phyloP scores from a whole-genome alignment of 1,140 invertebrate species.

The Maconellicoccus hirsutus region DNA sequence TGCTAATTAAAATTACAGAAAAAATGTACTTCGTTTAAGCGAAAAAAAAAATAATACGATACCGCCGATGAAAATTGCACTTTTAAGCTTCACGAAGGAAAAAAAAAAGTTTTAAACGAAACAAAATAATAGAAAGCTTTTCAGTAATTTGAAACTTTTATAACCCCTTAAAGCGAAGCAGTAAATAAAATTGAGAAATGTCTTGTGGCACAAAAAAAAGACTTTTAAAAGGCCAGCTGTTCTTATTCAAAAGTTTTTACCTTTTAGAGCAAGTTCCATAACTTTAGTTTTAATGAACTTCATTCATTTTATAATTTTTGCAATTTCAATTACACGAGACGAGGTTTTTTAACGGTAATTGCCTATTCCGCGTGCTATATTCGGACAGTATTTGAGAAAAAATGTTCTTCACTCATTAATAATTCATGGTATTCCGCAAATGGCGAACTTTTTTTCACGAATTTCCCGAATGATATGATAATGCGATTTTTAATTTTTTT shows the following conservation, averaged over 20 bases:
- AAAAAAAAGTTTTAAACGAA: constrained; percentile 10
- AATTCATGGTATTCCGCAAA: not conserved
- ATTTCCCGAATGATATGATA: constrained; percentile 7
- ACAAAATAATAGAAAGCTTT: constrained; percentile 9
- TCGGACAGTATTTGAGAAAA: not conserved
- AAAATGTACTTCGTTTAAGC: constrained; percentile 4
- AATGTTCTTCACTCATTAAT: constrained; percentile 5
- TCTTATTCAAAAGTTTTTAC: constrained; percentile 9
- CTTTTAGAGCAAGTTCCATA: constrained; percentile 3
- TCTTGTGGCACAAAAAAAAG: constrained; percentile 1
- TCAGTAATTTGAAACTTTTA: constrained; percentile 9
- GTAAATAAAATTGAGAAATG: constrained; percentile 9
- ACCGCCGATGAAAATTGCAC: not conserved
- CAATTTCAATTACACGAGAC: constrained; percentile 8
- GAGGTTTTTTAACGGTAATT: not conserved
- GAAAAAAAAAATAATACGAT: constrained; percentile 10
- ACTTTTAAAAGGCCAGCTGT: constrained; percentile 7
- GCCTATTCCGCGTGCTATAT: not conserved
- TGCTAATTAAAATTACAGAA: not conserved
- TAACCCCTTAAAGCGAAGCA: constrained; percentile 7
- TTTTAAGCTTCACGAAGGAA: not conserved
- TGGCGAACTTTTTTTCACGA: not conserved
- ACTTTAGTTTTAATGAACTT: constrained; percentile 9
- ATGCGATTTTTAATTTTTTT: constrained; percentile 6
- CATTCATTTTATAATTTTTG: constrained; percentile 10